Percentiles rank a stretch among this genome's conserved stretches.
Evolutionary conservation across 2,888 invertebrate species (phyloP).

Genomic region (Eupithecia abbreviata): DNA sequence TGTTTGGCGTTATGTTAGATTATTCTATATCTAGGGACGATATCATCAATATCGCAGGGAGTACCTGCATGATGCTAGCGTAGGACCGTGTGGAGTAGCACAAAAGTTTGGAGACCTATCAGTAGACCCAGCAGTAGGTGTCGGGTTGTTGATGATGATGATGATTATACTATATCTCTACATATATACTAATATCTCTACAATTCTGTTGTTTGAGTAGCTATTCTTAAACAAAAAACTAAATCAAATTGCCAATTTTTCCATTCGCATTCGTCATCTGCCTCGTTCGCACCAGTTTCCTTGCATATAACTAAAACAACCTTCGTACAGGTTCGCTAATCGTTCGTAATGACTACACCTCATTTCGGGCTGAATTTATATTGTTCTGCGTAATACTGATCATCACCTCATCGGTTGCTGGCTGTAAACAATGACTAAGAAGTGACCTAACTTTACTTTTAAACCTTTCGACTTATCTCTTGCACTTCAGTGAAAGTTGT

Average conservation of each 20-base stretch:
- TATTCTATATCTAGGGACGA: neutral
- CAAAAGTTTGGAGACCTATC: too few relatives aligned
- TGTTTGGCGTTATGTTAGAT: neutral
- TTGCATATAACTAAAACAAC: conserved; percentile 40
- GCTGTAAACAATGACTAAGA: conserved; percentile 28
- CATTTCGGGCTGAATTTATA: conserved; percentile 36
- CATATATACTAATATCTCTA: neutral
- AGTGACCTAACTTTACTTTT: conserved; percentile 13
- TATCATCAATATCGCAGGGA: too few relatives aligned
- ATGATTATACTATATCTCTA: neutral
- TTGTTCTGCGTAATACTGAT: conserved; percentile 36
- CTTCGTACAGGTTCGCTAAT: conserved; percentile 40
- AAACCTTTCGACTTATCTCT: neutral
- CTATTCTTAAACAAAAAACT: neutral
- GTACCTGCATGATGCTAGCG: too few relatives aligned
- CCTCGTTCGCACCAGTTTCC: conserved; percentile 25
- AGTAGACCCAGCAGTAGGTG: too few relatives aligned
- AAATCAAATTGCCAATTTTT: neutral
- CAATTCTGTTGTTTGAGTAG: neutral
- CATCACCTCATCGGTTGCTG: conserved; percentile 31
- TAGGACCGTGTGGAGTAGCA: neutral
- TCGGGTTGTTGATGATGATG: neutral
- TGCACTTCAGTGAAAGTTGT: neutral
- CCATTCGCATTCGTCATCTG: conserved; percentile 31
- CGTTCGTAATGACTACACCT: conserved; percentile 34